Evolutionary conservation across 2,113 vertebrate species (phyloP).

Genomic region (Camelus dromedarius): DNA sequence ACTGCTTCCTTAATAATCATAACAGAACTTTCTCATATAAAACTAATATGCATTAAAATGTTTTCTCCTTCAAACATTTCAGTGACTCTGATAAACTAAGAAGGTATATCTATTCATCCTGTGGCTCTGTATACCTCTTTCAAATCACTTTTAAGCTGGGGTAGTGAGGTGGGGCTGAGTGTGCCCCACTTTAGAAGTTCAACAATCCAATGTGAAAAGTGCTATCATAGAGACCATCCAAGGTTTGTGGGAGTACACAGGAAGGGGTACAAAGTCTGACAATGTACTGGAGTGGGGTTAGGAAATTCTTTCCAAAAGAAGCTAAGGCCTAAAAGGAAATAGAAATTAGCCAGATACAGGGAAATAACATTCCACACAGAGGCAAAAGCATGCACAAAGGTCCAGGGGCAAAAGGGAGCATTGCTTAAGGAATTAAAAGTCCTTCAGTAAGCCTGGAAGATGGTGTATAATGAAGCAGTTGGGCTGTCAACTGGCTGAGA

Average conservation of each 20-base stretch:
- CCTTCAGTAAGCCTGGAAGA: background rate
- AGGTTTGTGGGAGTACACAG: background rate
- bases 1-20: background rate
- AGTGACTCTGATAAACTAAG: constrained; percentile 29
- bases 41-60: background rate
- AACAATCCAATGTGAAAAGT: background rate
- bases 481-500: background rate
- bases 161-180: background rate
- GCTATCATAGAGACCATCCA: background rate
- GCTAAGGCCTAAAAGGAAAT: background rate
- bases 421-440: background rate
- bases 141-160: constrained; percentile 31
- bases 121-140: background rate
- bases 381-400: background rate
- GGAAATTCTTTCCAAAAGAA: background rate
- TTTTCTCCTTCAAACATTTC: constrained; percentile 28
- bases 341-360: background rate
- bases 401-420: background rate
- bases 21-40: background rate
- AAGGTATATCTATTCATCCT: background rate
- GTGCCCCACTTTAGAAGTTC: constrained; percentile 33
- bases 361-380: constrained; percentile 30
- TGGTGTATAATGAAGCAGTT: background rate
- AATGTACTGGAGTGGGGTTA: background rate
- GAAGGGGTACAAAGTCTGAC: background rate